Percentiles rank a stretch among this genome's conserved stretches.
Evolutionary conservation across 2,888 invertebrate species (phyloP).

Genomic region (Euzetes globulus): DNA sequence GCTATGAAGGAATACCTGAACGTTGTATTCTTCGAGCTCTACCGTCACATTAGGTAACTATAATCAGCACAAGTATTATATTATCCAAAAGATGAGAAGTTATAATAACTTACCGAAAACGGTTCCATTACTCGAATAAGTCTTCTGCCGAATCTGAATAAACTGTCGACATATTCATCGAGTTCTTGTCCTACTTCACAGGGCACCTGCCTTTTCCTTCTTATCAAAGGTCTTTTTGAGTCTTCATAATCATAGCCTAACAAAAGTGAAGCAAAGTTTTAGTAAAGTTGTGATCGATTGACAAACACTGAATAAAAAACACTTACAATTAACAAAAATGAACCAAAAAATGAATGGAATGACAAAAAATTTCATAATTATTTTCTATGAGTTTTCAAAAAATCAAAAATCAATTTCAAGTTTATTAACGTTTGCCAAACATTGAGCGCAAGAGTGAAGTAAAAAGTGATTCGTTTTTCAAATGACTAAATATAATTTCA

Average conservation of each 20-base stretch:
- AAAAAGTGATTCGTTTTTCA: constrained; percentile 16
- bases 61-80: background rate
- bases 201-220: constrained; percentile 41
- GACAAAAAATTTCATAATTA: background rate
- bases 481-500: constrained; percentile 20
- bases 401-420: background rate
- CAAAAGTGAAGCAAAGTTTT: background rate
- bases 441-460: background rate
- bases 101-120: constrained; percentile 33
- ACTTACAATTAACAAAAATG: constrained; percentile 11
- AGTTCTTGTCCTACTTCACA: constrained; percentile 42
- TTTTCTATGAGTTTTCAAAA: background rate
- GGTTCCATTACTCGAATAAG: constrained; percentile 43
- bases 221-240: constrained; percentile 7
- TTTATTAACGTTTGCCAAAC: constrained; percentile 17
- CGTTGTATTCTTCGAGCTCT: constrained; percentile 41
- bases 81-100: background rate
- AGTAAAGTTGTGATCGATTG: background rate
- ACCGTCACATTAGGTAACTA: constrained; percentile 41
- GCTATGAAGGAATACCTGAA: constrained; percentile 41
- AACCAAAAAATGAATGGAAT: constrained; percentile 3
- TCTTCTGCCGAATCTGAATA: constrained; percentile 42
- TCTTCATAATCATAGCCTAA: constrained; percentile 26
- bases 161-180: constrained; percentile 43
- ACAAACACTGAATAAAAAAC: background rate